Conservation (phyloP, 1,140 invertebrate species). For the Sycophila sp. region DNA sequence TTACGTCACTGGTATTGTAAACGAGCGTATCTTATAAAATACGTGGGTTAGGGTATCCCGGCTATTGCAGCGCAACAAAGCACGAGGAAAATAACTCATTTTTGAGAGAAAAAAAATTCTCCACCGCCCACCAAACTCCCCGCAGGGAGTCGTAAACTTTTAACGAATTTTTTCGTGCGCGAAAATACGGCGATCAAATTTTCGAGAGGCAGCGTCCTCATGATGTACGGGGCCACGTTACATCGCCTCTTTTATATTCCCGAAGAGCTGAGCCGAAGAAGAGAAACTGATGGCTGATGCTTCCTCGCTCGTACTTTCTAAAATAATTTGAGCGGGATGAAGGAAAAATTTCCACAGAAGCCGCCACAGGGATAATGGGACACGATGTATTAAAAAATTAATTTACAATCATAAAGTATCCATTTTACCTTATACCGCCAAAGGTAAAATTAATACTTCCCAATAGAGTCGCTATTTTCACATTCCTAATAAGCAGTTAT, state of each 20-base stretch:
- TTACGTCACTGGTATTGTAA: too few relatives aligned
- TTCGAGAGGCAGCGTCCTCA: not conserved
- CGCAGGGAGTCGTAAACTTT: not conserved
- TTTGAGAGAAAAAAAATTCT: not conserved
- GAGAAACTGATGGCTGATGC: not conserved
- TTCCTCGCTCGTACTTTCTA: conserved; percentile 1
- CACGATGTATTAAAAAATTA: too few relatives aligned
- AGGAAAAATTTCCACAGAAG: not conserved
- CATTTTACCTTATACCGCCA: too few relatives aligned
- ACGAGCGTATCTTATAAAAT: too few relatives aligned
- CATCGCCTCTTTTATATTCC: not conserved
- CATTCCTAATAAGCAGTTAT: too few relatives aligned
- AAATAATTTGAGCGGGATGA: not conserved
- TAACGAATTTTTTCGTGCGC: not conserved
- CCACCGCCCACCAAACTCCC: not conserved
- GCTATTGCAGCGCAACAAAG: too few relatives aligned
- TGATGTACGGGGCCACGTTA: not conserved
- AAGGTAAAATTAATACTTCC: too few relatives aligned
- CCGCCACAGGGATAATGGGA: too few relatives aligned
- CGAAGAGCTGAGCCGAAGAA: too few relatives aligned
- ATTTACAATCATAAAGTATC: too few relatives aligned
- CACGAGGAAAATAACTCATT: not conserved
- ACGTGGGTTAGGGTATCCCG: too few relatives aligned
- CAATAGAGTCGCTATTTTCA: too few relatives aligned
- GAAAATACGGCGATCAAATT: not conserved